phyloP scores from a whole-genome alignment of 2,113 vertebrate genomes.

The Acrocephalus kingi region DNA sequence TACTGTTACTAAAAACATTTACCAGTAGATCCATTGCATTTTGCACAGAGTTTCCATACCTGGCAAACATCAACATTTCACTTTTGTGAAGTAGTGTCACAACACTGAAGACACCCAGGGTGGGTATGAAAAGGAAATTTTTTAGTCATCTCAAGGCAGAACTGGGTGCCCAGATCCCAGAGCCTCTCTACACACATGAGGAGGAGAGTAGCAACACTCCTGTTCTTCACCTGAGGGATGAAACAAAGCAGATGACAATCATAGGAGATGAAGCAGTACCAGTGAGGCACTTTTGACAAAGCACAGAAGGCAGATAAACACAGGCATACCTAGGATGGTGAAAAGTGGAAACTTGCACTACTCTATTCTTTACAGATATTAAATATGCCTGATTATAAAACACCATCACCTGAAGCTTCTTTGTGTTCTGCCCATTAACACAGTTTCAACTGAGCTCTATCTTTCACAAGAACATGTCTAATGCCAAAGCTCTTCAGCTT shows the following conservation, averaged over 20 bases:
- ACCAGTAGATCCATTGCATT: neutral
- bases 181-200: fast-evolving
- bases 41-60: neutral
- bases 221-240: neutral
- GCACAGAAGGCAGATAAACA: neutral
- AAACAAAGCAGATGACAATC: neutral
- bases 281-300: neutral
- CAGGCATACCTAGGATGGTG: neutral
- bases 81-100: neutral
- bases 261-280: neutral
- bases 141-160: neutral
- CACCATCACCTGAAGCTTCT: neutral
- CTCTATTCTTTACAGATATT: neutral
- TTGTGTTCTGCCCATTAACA: neutral
- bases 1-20: neutral
- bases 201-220: neutral
- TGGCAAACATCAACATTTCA: neutral
- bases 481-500: neutral
- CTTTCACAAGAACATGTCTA: neutral
- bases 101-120: neutral
- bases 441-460: neutral
- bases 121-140: neutral
- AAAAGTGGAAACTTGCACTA: neutral
- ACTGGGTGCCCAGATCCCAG: neutral
- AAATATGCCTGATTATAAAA: neutral